Percentiles rank a stretch among this genome's conserved stretches.
Conservation (phyloP, 2,797 vertebrate genomes). For the Simalia tracyae region DNA sequence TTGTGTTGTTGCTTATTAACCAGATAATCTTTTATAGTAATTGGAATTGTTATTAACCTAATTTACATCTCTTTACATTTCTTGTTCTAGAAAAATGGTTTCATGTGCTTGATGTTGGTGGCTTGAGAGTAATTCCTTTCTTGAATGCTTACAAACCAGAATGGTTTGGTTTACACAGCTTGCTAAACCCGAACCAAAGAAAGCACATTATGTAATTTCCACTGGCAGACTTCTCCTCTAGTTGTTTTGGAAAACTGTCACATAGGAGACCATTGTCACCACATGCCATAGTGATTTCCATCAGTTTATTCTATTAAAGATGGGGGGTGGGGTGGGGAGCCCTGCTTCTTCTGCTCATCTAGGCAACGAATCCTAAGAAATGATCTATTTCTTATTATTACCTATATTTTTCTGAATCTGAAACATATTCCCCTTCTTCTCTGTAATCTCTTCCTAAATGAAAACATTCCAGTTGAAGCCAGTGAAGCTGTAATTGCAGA, state of each 20-base stretch:
- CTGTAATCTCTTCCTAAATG: not conserved
- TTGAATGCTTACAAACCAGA: not conserved
- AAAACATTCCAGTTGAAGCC: not conserved
- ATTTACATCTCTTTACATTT: constrained; percentile 1
- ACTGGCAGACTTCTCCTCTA: not conserved
- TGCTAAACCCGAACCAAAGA: not conserved
- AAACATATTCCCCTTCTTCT: not conserved
- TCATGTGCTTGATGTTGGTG: not conserved
- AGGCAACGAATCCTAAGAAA: not conserved
- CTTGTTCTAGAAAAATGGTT: not conserved
- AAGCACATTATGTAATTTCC: not conserved
- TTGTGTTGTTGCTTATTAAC: not conserved
- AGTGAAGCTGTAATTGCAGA: not conserved
- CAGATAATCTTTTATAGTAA: not conserved
- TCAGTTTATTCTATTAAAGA: not conserved
- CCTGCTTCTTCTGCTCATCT: not conserved
- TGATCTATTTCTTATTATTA: not conserved
- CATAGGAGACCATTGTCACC: not conserved
- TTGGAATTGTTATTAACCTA: not conserved
- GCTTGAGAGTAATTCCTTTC: not conserved
- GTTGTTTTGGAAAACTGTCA: not conserved
- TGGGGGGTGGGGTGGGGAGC: too few relatives aligned
- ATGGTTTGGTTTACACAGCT: not conserved
- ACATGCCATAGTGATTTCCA: not conserved
- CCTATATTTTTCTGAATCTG: not conserved